Conservation (phyloP, 2,888 invertebrate species). For the Gerris lacustris region DNA sequence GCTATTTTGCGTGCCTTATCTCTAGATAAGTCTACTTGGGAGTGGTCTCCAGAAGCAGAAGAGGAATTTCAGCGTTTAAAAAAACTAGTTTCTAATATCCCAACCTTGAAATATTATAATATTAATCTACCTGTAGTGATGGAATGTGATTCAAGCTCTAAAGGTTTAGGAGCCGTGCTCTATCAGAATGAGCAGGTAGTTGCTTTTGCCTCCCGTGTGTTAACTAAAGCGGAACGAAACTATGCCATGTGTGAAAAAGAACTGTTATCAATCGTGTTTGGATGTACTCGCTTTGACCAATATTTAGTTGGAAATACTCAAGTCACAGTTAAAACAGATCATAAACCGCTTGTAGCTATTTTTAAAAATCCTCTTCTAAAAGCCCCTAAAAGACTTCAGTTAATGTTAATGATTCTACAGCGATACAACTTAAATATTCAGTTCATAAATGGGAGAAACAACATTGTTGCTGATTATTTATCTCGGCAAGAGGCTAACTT, state of each 20-base stretch:
- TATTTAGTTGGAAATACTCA: not conserved
- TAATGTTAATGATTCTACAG: slow-evolving; percentile 20
- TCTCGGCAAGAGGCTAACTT: slow-evolving; percentile 7
- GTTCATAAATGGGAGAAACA: slow-evolving; percentile 8
- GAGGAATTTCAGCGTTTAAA: slow-evolving; percentile 27
- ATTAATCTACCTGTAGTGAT: slow-evolving; percentile 29
- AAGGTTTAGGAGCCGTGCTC: slow-evolving; percentile 9
- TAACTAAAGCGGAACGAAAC: not conserved
- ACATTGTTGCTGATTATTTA: not conserved
- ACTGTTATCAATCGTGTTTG: slow-evolving; percentile 12
- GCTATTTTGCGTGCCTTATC: slow-evolving; percentile 26
- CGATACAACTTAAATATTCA: slow-evolving; percentile 16
- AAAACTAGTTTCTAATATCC: slow-evolving; percentile 18
- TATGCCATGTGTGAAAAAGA: slow-evolving; percentile 13
- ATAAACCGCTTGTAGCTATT: slow-evolving; percentile 32
- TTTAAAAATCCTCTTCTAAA: slow-evolving; percentile 24
- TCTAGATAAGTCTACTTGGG: slow-evolving; percentile 28
- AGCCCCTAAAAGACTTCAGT: slow-evolving; percentile 19
- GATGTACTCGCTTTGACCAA: not conserved
- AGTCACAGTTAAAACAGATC: slow-evolving; percentile 26
- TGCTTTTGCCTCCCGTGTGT: slow-evolving; percentile 9
- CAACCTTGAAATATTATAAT: slow-evolving; percentile 30
- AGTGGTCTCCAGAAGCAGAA: slow-evolving; percentile 22
- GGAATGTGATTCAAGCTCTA: slow-evolving; percentile 28
- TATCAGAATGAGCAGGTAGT: not conserved